Evolutionary conservation across 2,888 invertebrate species (phyloP).

Genomic region (Theristus sp.): DNA sequence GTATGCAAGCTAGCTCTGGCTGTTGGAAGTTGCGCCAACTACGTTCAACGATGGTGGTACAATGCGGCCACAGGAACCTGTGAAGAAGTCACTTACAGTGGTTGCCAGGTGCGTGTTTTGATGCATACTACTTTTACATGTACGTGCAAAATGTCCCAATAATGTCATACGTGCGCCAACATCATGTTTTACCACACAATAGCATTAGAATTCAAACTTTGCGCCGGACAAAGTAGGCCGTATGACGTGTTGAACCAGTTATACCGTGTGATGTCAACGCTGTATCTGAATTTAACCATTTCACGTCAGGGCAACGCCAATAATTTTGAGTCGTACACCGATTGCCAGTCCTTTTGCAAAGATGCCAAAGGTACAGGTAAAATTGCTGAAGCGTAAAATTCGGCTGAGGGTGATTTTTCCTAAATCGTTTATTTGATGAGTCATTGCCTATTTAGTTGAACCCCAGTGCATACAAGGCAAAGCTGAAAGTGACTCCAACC

Average conservation of each 20-base stretch:
- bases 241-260: too few relatives aligned
- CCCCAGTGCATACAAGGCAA: slow-evolving; percentile 28
- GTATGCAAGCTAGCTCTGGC: neutral
- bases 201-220: too few relatives aligned
- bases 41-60: slow-evolving; percentile 26
- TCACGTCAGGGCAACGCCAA: slow-evolving; percentile 23
- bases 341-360: slow-evolving; percentile 26
- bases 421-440: neutral
- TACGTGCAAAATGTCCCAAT: too few relatives aligned
- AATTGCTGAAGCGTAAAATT: too few relatives aligned
- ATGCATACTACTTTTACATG: too few relatives aligned
- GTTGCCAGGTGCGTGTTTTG: too few relatives aligned
- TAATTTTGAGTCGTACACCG: slow-evolving; percentile 26
- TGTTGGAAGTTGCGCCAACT: slow-evolving; percentile 24
- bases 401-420: neutral
- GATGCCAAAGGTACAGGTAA: slow-evolving; percentile 16
- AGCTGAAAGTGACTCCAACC: slow-evolving; percentile 25
- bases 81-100: slow-evolving; percentile 6
- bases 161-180: too few relatives aligned
- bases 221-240: too few relatives aligned
- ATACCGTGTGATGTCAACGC: too few relatives aligned
- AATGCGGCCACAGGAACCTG: slow-evolving; percentile 8
- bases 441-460: slow-evolving; percentile 17
- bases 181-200: too few relatives aligned
- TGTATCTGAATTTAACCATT: too few relatives aligned